phyloP scores from a whole-genome alignment of 2,797 vertebrate genomes.

The Neoniphon sammara region DNA sequence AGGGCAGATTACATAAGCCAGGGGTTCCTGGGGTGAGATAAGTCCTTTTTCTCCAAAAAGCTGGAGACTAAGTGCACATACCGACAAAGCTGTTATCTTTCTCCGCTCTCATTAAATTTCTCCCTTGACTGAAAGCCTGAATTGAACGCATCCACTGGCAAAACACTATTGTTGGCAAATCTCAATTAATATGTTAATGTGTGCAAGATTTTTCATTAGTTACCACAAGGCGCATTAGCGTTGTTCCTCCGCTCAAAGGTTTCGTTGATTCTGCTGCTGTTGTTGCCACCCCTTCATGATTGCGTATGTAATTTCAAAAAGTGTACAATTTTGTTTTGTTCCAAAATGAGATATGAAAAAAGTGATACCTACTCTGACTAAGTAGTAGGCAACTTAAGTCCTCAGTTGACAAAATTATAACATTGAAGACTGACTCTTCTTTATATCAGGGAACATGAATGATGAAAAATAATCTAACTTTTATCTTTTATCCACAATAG shows the following conservation, averaged over 20 bases:
- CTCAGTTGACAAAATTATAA: no score
- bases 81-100: conserved; percentile 45
- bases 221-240: not conserved
- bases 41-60: conserved; percentile 63
- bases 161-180: conserved; percentile 65
- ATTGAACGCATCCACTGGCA: conserved; percentile 61
- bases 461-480: no score
- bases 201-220: conserved; percentile 67
- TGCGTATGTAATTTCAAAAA: no score
- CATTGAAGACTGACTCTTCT: no score
- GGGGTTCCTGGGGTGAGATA: conserved; percentile 63
- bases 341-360: no score
- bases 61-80: conserved; percentile 18
- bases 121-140: conserved; percentile 44
- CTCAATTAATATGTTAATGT: conserved; percentile 82
- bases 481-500: no score
- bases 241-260: not conserved
- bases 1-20: conserved; percentile 74
- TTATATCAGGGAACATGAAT: no score
- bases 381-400: no score
- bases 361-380: no score
- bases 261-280: conserved; percentile 3
- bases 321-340: no score
- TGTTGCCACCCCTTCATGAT: not conserved
- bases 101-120: conserved; percentile 59